Evolutionary conservation across 2,888 invertebrate species (phyloP), one percentile per base, ranked within the genome.

Genomic region (Lacanobia oleracea): DNA sequence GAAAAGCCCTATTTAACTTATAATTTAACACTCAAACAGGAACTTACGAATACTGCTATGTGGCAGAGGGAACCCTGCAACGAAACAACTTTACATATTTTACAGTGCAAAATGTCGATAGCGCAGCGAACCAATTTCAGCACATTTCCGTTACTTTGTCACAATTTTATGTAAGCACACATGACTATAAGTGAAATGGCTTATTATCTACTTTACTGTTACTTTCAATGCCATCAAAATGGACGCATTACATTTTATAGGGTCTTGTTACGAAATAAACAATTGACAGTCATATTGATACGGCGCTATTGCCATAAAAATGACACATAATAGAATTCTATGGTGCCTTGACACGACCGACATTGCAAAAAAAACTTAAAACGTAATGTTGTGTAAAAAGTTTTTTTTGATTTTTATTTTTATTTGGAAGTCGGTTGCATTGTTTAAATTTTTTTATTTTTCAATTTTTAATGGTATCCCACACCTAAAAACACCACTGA

Each of bases 81-180:
- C 37, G 40, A 50, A 33, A 64, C 48, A 23, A 8, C 33, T 67
- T 75, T 43, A 43, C n/a, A 66, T 56, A 65, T 45, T 40, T 40
- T 43, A 12, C 56, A 76, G 16, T 33, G 45, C 8, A 65, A 65
- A 72, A 54, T 50, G 21, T 72, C 18, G 27, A 40, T 21, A 40
- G 14, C 50, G 21, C 14, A 50, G 33, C 8, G 50, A 66, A 76
- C 12, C 50, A 57, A 56, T 72, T 72, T 56, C 40, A 33, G 9
- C 27, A 50, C 12, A 43, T 76, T 75, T 65, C 56, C 33, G 67
- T 33, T 33, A 65, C 18, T 63, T 74, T 21, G 40, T n/a, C 16
- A 33, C 33, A 50, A 76, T 21, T 50, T 54, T 14, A 43, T 23
- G 7, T 40, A 21, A 27, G 51, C 27, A 23, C 18, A 43, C 12